Conservation (phyloP, 2,888 invertebrate species). For the Lithophane ornitopus region DNA sequence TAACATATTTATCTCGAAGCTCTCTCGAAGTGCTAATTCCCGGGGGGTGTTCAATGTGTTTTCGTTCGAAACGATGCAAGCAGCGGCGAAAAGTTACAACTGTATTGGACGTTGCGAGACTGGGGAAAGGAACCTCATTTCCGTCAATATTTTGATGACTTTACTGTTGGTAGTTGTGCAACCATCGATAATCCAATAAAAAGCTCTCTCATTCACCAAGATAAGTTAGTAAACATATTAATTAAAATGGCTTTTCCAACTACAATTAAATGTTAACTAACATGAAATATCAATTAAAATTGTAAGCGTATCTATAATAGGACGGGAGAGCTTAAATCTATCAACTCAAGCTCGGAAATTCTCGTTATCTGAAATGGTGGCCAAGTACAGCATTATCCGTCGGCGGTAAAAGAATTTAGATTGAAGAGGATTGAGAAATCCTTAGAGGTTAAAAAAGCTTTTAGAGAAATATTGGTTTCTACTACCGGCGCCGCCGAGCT, state of each 20-base stretch:
- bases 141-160: neutral
- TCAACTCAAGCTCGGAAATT: neutral
- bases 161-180: neutral
- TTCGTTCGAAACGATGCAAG: slow-evolving; percentile 1
- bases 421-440: slow-evolving; percentile 13
- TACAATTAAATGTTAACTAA: neutral
- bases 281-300: slow-evolving; percentile 14
- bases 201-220: neutral
- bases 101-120: neutral
- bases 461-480: slow-evolving; percentile 7
- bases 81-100: neutral
- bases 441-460: slow-evolving; percentile 15
- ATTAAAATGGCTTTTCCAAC: slow-evolving; percentile 10
- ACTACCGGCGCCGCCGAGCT: neutral
- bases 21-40: slow-evolving; percentile 15
- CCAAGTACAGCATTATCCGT: neutral
- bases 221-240: neutral
- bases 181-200: neutral
- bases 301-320: neutral
- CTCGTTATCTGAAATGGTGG: slow-evolving; percentile 3
- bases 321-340: neutral
- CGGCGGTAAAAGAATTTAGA: slow-evolving; percentile 23
- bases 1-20: slow-evolving; percentile 39
- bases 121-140: neutral
- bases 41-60: slow-evolving; percentile 1